Conservation (phyloP, 2,888 invertebrate species). For the Ormyrus labotus region DNA sequence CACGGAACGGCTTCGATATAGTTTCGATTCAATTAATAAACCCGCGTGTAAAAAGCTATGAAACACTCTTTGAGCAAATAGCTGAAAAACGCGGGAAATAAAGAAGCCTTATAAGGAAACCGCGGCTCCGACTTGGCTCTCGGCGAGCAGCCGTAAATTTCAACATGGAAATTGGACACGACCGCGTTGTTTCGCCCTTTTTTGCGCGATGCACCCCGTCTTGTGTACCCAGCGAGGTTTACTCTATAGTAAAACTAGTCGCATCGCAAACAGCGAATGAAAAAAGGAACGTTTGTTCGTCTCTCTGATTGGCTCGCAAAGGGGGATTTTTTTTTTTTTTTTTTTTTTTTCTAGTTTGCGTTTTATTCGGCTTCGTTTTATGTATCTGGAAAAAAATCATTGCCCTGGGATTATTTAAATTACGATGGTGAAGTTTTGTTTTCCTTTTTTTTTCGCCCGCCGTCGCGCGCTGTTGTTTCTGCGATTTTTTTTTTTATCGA, state of each 20-base stretch:
- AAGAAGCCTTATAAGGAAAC: too few species aligned
- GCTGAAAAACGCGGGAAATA: too few species aligned
- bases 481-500: slow-evolving; percentile 28
- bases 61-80: too few species aligned
- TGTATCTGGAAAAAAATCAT: slow-evolving; percentile 31
- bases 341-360: slow-evolving; percentile 36
- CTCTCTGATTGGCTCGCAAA: slow-evolving; percentile 46
- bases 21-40: too few species aligned
- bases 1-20: too few species aligned
- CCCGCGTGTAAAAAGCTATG: too few species aligned
- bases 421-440: slow-evolving; percentile 29
- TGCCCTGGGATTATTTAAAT: slow-evolving; percentile 49
- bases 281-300: slow-evolving; percentile 31
- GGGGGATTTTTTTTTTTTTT: too few species aligned
- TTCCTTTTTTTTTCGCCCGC: neutral
- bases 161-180: slow-evolving; percentile 38
- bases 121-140: too few species aligned
- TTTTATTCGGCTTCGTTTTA: slow-evolving; percentile 23
- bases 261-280: slow-evolving; percentile 57
- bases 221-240: slow-evolving; percentile 48
- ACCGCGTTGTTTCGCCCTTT: neutral
- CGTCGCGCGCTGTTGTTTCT: neutral
- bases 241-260: slow-evolving; percentile 61
- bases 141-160: slow-evolving; percentile 19
- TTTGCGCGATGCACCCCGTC: neutral